Evolutionary conservation across 2,888 invertebrate genomes (phyloP).

Genomic region (Hetaerina titia): DNA sequence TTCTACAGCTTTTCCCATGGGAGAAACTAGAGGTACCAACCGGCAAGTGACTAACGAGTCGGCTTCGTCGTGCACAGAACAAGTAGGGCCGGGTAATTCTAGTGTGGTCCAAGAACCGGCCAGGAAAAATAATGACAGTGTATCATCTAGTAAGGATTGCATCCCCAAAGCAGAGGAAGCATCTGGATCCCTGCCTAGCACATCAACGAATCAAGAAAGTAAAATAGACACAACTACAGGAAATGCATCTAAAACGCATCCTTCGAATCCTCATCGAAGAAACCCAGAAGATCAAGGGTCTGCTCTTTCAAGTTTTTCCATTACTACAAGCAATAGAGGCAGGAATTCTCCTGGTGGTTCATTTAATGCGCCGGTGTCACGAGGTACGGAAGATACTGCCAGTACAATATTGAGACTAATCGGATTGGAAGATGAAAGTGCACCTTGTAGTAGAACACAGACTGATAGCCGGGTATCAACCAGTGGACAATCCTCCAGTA

Average conservation of each 20-base stretch:
- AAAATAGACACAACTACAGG: slow-evolving; percentile 48
- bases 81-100: not conserved
- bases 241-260: not conserved
- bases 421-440: not conserved
- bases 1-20: not conserved
- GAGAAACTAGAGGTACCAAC: not conserved
- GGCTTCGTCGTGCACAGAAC: not conserved
- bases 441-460: not conserved
- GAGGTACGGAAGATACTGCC: not conserved
- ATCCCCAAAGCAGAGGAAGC: slow-evolving; percentile 27
- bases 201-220: slow-evolving; percentile 42
- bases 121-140: slow-evolving; percentile 49
- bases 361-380: not conserved
- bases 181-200: slow-evolving; percentile 28
- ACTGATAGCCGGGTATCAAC: slow-evolving; percentile 57
- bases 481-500: slow-evolving; percentile 38
- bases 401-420: not conserved
- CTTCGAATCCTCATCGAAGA: not conserved
- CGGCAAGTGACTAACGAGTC: slow-evolving; percentile 5
- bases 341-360: slow-evolving; percentile 25
- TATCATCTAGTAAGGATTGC: slow-evolving; percentile 56
- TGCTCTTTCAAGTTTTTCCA: slow-evolving; percentile 54
- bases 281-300: not conserved
- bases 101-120: not conserved
- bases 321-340: slow-evolving; percentile 25